These are phyloP conservation scores for Mizuhopecten yessoensis DNA, from an alignment of 1,140 invertebrate genomes.

Conservation along the genomic window DNA sequence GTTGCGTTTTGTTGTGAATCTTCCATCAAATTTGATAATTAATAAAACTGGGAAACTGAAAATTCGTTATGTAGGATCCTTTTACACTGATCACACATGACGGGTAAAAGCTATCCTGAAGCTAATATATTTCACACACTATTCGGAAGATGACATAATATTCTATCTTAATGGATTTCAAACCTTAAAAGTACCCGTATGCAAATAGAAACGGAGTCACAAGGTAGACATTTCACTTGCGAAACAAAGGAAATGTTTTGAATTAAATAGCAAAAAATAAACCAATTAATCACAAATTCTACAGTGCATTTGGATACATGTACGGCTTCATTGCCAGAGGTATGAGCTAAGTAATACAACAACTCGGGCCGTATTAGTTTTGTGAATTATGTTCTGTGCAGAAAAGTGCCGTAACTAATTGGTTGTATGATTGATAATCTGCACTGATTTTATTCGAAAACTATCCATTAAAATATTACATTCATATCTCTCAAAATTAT, in stretches of 20 bases:
- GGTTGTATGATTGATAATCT: no score
- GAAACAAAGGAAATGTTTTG: not conserved
- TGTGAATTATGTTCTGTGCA: no score
- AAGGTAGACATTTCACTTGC: not conserved
- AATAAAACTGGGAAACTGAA: not conserved
- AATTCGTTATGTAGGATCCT: not conserved
- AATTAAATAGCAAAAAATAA: not conserved
- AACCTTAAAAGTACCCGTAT: slow-evolving; percentile 25
- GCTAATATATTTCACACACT: not conserved
- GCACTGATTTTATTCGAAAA: no score
- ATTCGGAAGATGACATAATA: not conserved
- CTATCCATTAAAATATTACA: no score
- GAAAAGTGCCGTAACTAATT: no score
- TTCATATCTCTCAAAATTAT: no score
- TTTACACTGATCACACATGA: not conserved
- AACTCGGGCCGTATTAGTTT: not conserved
- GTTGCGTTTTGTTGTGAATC: not conserved
- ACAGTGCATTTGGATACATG: not conserved
- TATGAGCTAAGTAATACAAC: not conserved
- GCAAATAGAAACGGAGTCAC: not conserved
- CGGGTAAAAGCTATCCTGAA: not conserved
- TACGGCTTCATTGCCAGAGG: not conserved
- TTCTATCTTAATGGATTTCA: not conserved
- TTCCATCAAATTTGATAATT: not conserved
- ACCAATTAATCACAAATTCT: slow-evolving; percentile 16